These are phyloP conservation scores for Megalops atlanticus DNA, from an alignment of 2,113 vertebrate species.

Conservation along the genomic window DNA sequence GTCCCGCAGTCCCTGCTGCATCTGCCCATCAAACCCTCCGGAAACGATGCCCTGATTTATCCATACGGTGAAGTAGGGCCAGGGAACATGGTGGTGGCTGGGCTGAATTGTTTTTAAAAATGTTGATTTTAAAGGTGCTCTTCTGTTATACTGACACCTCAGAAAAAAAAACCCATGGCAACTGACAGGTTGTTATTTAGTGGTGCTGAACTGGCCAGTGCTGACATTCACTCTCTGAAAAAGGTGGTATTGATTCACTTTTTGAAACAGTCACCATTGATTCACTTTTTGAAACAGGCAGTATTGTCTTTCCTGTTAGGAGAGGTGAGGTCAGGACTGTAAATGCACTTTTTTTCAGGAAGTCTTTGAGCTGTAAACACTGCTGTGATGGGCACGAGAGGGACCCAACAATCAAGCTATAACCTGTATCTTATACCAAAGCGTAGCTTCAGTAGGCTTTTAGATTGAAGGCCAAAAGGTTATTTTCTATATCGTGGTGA, in stretches of 20 bases:
- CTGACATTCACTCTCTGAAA: background rate
- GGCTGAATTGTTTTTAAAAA: background rate
- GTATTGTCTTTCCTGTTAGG: background rate
- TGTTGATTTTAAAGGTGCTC: background rate
- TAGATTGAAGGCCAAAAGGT: background rate
- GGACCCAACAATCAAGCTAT: constrained; percentile 36
- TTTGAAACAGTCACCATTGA: background rate
- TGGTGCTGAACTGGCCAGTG: background rate
- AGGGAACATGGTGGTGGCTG: background rate
- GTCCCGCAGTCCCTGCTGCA: constrained; percentile 75
- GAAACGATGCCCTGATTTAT: constrained; percentile 65
- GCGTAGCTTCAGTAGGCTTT: constrained; percentile 13
- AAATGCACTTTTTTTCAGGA: background rate
- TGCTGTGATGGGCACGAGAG: constrained; percentile 49
- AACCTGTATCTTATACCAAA: constrained; percentile 38
- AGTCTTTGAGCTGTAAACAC: constrained; percentile 37
- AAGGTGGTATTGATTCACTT: background rate
- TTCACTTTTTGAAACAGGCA: background rate
- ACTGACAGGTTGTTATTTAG: background rate
- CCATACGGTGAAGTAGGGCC: constrained; percentile 67
- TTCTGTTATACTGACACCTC: background rate
- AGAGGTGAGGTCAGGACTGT: background rate
- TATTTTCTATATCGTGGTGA: constrained; percentile 23
- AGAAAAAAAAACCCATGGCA: background rate
- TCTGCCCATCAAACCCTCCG: constrained; percentile 43